A percentile compares a stretch with the other conserved stretches of the same genome.
These are phyloP conservation scores for Xiphophorus hellerii DNA, from an alignment of 2,113 vertebrate species.

Conservation along the genomic window DNA sequence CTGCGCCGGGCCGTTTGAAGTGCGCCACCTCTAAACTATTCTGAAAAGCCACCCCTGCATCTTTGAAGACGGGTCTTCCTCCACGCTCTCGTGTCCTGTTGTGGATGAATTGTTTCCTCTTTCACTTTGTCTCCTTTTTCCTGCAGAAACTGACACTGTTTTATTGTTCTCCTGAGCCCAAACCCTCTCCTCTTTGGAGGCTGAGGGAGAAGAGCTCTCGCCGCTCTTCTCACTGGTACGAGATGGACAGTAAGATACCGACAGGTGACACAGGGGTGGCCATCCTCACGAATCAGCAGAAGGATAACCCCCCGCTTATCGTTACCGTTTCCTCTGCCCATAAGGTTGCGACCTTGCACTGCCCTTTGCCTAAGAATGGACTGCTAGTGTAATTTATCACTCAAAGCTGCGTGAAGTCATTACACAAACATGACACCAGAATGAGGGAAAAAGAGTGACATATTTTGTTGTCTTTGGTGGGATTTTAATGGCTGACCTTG, in stretches of 20 bases:
- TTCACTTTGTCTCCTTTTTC: slow-evolving; percentile 88
- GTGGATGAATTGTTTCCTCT: slow-evolving; percentile 96
- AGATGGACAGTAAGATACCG: slow-evolving; percentile 33
- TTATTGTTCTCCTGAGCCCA: slow-evolving; percentile 76
- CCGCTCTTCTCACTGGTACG: slow-evolving; percentile 30
- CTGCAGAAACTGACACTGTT: slow-evolving; percentile 86
- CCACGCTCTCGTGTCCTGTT: slow-evolving; percentile 87
- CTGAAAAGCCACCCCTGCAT: slow-evolving; percentile 86
- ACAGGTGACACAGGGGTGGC: slow-evolving; percentile 67
- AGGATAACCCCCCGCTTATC: slow-evolving; percentile 73
- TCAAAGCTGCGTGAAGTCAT: slow-evolving; percentile 70
- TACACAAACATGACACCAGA: slow-evolving; percentile 60
- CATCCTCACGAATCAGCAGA: slow-evolving; percentile 54
- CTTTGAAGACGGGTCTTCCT: slow-evolving; percentile 99
- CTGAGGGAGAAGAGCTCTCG: slow-evolving; percentile 28
- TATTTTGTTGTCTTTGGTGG: slow-evolving; percentile 62
- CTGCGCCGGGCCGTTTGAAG: slow-evolving; percentile 88
- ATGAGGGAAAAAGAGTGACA: slow-evolving; percentile 38
- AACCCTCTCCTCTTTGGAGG: slow-evolving; percentile 28
- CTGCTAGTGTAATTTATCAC: slow-evolving; percentile 68
- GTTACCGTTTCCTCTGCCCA: slow-evolving; percentile 70
- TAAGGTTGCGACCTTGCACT: slow-evolving; percentile 71
- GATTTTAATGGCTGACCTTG: slow-evolving; percentile 27
- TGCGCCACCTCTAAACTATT: slow-evolving; percentile 93
- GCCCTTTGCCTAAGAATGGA: slow-evolving; percentile 69